Evolutionary conservation across 2,113 vertebrate genomes (phyloP), one percentile per base, ranked within the genome.

Genomic region (Antigone vipio): DNA sequence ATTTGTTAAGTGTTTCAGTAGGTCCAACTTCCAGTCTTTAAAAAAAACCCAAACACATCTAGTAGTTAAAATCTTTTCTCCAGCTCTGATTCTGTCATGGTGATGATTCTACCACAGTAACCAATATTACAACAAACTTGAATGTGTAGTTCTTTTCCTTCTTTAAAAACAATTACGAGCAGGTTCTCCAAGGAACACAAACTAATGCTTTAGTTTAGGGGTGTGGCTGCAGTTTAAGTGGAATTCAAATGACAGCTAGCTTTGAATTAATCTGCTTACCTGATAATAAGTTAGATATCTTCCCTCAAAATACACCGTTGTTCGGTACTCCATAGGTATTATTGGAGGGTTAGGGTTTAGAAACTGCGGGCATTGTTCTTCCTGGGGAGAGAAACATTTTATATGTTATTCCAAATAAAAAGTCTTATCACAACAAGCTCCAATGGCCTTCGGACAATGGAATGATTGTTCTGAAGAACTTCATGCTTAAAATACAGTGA

Each of bases 321-420:
- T 99, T 95, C 71, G 73, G 9, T 96, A 93, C 47, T 98, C 99
- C 92, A 99, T 98, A 9, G 99, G 99, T 95, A 99, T 99, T 79
- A 99, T 96, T 67, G 88, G 72, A 13, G 99, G 99, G 34, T 84
- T 90, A 35, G 98, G 99, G 23, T 98, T 97, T 97, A 98, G 98
- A 93, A 99, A 99, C 97, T 99, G 99, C n/a, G 99, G 99, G 95
- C 99, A 99, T 34, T 78, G 92, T 53, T 95, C 97, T 94, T 98
- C 98, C 99, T 99, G 94, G 21, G 42, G 27, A 85, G 42, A 83
- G 30, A 95, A 60, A 89, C 16, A 96, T 89, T 97, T 95, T 81
- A 59, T 45, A 81, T 2, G 19, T 86, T 81, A 92, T 87, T 95
- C 52, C 85, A 93, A 96, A 85, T 45, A 83, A 85, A 92, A 96